Percentiles rank a stretch among this genome's conserved stretches.
These are phyloP conservation scores for Periplaneta americana DNA, from an alignment of 1,140 invertebrate genomes.

Conservation along the genomic window DNA sequence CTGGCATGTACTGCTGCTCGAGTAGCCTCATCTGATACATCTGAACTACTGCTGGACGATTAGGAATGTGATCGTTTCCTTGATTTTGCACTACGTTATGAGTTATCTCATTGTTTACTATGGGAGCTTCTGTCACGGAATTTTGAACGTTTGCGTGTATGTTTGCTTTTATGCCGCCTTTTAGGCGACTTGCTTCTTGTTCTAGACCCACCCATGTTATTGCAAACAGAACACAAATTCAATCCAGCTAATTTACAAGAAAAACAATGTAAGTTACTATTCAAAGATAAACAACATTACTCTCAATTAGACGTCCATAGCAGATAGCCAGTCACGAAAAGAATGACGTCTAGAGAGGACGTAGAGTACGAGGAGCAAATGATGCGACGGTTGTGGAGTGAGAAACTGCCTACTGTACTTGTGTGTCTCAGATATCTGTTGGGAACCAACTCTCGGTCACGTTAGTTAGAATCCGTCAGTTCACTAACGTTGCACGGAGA, in stretches of 20 bases:
- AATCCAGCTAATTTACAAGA: not conserved
- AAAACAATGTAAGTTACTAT: not conserved
- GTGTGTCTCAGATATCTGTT: too few relatives aligned
- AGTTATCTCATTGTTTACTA: slow-evolving; percentile 62
- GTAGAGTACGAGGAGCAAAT: too few relatives aligned
- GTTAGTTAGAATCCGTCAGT: too few relatives aligned
- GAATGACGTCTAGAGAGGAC: too few relatives aligned
- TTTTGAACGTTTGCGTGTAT: slow-evolving; percentile 74
- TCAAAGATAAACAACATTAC: not conserved
- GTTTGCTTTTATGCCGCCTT: slow-evolving; percentile 82
- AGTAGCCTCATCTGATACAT: slow-evolving; percentile 58
- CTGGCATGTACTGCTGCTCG: slow-evolving; percentile 43
- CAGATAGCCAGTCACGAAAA: too few relatives aligned
- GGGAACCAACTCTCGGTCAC: too few relatives aligned
- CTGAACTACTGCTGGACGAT: slow-evolving; percentile 65
- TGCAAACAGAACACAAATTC: not conserved
- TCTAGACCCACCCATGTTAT: slow-evolving; percentile 68
- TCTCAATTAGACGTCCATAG: not conserved
- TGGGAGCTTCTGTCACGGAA: slow-evolving; percentile 64
- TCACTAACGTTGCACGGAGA: too few relatives aligned
- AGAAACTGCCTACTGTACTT: too few relatives aligned
- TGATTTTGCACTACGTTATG: slow-evolving; percentile 62
- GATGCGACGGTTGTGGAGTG: too few relatives aligned
- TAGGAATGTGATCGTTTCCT: slow-evolving; percentile 73
- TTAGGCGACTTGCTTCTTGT: slow-evolving; percentile 77